Evolutionary conservation across 2,797 vertebrate genomes (phyloP).

Genomic region (Gadopsis bispinosus): DNA sequence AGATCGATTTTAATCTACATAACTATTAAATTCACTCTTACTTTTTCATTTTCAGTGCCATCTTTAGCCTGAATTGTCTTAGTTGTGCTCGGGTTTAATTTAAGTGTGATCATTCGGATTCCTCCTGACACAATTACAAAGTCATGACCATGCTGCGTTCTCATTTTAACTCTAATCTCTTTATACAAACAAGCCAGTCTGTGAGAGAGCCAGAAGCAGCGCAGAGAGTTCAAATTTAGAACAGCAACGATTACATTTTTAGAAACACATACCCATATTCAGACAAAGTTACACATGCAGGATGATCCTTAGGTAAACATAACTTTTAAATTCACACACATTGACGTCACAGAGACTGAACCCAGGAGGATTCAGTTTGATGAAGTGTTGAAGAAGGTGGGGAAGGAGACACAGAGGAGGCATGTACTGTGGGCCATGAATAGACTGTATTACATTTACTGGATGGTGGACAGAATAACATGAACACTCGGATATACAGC

Average conservation of each 20-base stretch:
- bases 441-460: not conserved
- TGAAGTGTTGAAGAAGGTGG: not conserved
- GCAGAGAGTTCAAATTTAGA: conserved; percentile 31
- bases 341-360: not conserved
- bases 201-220: conserved; percentile 36
- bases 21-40: not conserved
- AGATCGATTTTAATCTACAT: not conserved
- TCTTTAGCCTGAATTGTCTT: not conserved
- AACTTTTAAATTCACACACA: not conserved
- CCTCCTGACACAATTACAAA: conserved; percentile 26
- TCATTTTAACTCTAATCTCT: conserved; percentile 38
- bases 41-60: not conserved
- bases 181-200: conserved; percentile 25
- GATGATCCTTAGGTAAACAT: not conserved
- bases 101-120: conserved; percentile 12
- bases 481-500: not conserved
- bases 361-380: not conserved
- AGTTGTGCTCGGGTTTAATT: not conserved
- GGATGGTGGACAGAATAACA: not conserved
- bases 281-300: conserved; percentile 6
- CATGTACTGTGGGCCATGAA: not conserved
- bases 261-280: not conserved
- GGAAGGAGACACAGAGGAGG: conserved; percentile 2
- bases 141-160: conserved; percentile 5
- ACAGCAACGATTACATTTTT: conserved; percentile 8